Percentiles rank a stretch among this genome's conserved stretches.
Evolutionary conservation across 2,888 invertebrate species (phyloP).

Genomic region (Eumacrocentrus americanus): DNA sequence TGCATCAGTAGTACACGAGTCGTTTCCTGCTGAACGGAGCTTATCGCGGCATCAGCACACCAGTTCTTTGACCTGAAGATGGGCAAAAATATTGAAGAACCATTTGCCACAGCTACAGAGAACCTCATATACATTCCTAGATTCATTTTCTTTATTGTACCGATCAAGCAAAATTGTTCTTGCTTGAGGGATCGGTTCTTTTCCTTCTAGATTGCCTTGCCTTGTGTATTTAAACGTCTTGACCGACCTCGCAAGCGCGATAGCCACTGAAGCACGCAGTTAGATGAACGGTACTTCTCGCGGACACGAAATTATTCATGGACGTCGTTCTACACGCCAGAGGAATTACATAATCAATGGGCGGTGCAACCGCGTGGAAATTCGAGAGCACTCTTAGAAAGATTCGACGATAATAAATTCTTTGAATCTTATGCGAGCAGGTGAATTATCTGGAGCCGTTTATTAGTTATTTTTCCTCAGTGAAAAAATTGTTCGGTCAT

Average conservation of each 20-base stretch:
- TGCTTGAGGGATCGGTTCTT: background rate
- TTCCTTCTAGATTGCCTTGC: background rate
- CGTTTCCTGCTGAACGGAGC: background rate
- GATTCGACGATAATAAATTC: background rate
- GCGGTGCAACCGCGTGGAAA: conserved; percentile 28
- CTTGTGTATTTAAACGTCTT: background rate
- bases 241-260: conserved; percentile 1
- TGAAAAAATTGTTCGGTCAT: background rate
- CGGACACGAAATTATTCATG: conserved; percentile 47
- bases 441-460: conserved; percentile 6
- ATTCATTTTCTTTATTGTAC: background rate
- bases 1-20: background rate
- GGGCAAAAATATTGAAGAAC: background rate
- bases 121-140: background rate
- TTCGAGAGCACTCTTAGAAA: conserved; percentile 16
- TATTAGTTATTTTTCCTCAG: background rate
- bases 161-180: background rate
- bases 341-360: conserved; percentile 50
- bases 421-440: conserved; percentile 10
- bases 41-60: background rate
- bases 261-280: conserved; percentile 41
- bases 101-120: background rate
- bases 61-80: background rate
- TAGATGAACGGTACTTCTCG: conserved; percentile 51
- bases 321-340: conserved; percentile 28